Percentiles rank a stretch among this genome's conserved stretches.
Evolutionary conservation across 1,140 invertebrate species (phyloP).

Genomic region (Papilio machaon): DNA sequence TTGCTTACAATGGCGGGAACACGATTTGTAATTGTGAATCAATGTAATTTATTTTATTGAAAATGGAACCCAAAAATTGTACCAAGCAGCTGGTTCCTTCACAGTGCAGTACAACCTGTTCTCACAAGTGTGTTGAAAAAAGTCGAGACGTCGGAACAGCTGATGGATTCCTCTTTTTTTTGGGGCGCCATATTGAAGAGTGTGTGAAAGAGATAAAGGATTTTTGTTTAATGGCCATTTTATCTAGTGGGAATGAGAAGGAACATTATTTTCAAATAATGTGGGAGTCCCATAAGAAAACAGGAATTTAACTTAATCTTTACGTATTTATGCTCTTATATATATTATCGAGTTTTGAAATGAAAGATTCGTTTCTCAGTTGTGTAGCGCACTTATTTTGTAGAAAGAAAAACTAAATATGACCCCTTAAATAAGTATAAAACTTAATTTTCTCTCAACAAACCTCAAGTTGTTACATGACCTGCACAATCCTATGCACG

Average conservation of each 20-base stretch:
- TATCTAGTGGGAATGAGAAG: background rate
- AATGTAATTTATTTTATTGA: background rate
- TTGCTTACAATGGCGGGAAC: no score
- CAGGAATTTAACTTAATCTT: background rate
- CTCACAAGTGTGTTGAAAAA: slow-evolving; percentile 20
- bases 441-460: no score
- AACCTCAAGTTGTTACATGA: no score
- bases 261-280: background rate
- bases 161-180: slow-evolving; percentile 30
- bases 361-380: no score
- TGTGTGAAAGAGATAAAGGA: slow-evolving; percentile 9
- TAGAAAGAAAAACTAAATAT: no score
- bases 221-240: background rate
- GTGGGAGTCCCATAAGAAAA: background rate
- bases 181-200: slow-evolving; percentile 16
- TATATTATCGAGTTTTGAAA: no score
- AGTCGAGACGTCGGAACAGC: slow-evolving; percentile 17
- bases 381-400: no score
- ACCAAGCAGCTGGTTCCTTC: slow-evolving; percentile 6
- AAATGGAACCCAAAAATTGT: background rate
- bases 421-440: no score
- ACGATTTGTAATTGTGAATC: no score
- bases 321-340: no score
- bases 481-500: no score
- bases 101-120: slow-evolving; percentile 7